Percentiles rank a stretch among this genome's conserved stretches.
phyloP scores from a whole-genome alignment of 2,888 invertebrate species.

The Noctuana brunneofusca region DNA sequence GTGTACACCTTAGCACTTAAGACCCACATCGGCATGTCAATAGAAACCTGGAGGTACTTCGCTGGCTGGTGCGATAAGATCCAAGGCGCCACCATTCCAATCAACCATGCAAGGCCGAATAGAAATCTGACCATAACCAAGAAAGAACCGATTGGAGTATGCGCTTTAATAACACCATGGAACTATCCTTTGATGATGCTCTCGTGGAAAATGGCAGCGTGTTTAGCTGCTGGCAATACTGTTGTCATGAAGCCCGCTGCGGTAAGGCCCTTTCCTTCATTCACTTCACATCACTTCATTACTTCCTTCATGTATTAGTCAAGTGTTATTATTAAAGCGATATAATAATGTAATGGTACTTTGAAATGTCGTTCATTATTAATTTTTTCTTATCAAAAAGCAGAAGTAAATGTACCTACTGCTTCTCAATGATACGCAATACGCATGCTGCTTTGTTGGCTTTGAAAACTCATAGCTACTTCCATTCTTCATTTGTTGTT shows the following conservation, averaged over 20 bases:
- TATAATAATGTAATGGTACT: not conserved
- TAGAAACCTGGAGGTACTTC: slow-evolving; percentile 98
- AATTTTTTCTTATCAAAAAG: not conserved
- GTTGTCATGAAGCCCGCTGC: slow-evolving; percentile 98
- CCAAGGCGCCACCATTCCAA: slow-evolving; percentile 95
- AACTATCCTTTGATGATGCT: slow-evolving; percentile 99
- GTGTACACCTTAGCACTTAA: slow-evolving; percentile 98
- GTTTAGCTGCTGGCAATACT: slow-evolving; percentile 97
- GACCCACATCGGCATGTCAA: slow-evolving; percentile 98
- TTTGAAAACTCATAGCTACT: too few species aligned
- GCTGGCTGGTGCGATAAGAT: slow-evolving; percentile 99
- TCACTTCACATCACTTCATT: too few species aligned
- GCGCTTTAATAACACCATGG: slow-evolving; percentile 97
- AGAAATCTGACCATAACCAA: slow-evolving; percentile 92
- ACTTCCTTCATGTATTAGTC: too few species aligned
- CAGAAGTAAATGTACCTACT: too few species aligned
- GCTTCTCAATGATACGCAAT: too few species aligned
- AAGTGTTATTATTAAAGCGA: not conserved
- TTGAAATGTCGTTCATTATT: too few species aligned
- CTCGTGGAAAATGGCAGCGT: slow-evolving; percentile 99
- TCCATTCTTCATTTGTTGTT: too few species aligned
- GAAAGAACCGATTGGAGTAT: slow-evolving; percentile 96
- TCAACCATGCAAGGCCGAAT: slow-evolving; percentile 95
- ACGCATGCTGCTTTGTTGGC: too few species aligned
- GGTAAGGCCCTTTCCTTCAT: slow-evolving; percentile 61